Evolutionary conservation across 2,888 invertebrate genomes (phyloP), one percentile per base, ranked within the genome.

Genomic region (Odontomyia ornata): DNA sequence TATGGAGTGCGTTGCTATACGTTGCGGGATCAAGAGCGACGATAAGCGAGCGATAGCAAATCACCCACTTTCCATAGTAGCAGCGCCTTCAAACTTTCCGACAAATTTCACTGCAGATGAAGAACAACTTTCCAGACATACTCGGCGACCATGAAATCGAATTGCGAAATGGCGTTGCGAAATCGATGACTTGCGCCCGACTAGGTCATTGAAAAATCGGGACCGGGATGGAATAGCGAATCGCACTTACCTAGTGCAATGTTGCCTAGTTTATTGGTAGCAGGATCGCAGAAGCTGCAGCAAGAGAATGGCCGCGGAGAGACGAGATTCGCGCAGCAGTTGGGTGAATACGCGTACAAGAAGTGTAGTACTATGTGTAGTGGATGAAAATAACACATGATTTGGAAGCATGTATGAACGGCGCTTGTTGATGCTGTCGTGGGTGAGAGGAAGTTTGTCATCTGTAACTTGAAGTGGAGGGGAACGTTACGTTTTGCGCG

Each of bases 261-360:
- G 82, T 82, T 82, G 81, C 82, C 83, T 83, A 83, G 83, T 83
- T 83, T 83, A 82, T 81, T 81, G 81, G 78, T 72, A 81, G 80
- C 80, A 80, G 82, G 80, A 79, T 71, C 76, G 30, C 79, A 79
- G 43, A 64, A 67, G 28, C 18, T 4, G 13, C 0, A 64, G 64
- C 25, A 52, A 13, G 30, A 7, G n/a, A 65, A 3, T n/a, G 30
- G 21, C 7, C 46, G 71, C 52, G 28, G 52, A 21, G 4, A 52
- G 13, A 71, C 1, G 9, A 36, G 36, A 3, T 9, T 5, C 36
- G 36, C 36, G 36, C n/a, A 36, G 36, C 36, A 9, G 9, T 9
- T 36, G 36, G 36, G 3, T 36, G 36, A 9, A 36, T n/a, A 9
- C 36, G 36, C 3, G 36, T 36, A 36, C 36, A 36, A 36, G 36